These are phyloP conservation scores for Agrotis clavis DNA, from an alignment of 2,888 invertebrate species.

Conservation along the genomic window DNA sequence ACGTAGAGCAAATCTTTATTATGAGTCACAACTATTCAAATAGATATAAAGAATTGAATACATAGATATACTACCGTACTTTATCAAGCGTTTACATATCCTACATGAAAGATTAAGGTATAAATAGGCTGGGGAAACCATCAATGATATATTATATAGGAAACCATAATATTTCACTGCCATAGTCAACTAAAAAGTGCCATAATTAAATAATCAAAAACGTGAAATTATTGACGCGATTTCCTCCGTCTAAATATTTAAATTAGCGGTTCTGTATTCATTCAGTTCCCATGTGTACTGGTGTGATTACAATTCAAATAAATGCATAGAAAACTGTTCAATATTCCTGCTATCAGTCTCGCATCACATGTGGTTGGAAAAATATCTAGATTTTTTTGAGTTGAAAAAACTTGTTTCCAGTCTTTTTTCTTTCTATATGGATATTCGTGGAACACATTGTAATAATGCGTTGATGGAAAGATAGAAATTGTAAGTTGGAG, in stretches of 20 bases:
- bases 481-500: slow-evolving; percentile 5
- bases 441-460: slow-evolving; percentile 32
- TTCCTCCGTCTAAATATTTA: no score
- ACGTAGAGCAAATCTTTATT: slow-evolving; percentile 4
- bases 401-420: slow-evolving; percentile 22
- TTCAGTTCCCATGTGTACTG: slow-evolving; percentile 29
- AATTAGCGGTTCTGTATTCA: neutral
- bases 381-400: slow-evolving; percentile 42
- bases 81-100: no score
- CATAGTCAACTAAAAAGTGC: no score
- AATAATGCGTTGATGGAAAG: neutral
- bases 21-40: slow-evolving; percentile 21
- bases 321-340: slow-evolving; percentile 61
- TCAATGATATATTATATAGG: no score
- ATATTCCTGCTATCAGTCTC: slow-evolving; percentile 64
- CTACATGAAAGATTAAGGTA: no score
- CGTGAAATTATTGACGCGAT: no score
- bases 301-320: slow-evolving; percentile 45
- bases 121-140: no score
- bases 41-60: no score
- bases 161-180: no score
- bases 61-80: no score
- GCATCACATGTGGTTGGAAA: slow-evolving; percentile 30
- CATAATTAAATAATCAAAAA: no score
- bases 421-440: slow-evolving; percentile 19